Evolutionary conservation across 2,113 vertebrate species (phyloP).

Genomic region (Aegotheles bennettii): DNA sequence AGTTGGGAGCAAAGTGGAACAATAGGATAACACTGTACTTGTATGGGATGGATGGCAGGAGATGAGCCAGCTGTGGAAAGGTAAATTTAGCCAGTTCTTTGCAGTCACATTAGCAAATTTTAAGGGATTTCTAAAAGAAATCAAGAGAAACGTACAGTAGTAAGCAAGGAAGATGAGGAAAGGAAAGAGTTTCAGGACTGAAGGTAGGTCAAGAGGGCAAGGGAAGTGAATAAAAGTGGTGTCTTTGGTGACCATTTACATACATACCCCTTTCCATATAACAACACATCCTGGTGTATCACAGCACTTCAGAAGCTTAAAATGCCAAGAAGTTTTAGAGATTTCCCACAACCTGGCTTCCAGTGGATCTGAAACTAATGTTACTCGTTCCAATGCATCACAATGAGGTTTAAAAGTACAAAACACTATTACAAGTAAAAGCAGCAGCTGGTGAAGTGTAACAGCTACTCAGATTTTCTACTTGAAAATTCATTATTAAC

Average conservation of each 20-base stretch:
- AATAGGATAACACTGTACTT: neutral
- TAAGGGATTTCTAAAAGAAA: neutral
- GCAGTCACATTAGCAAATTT: neutral
- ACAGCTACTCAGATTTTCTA: slow-evolving; percentile 63
- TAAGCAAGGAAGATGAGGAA: neutral
- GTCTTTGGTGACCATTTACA: neutral
- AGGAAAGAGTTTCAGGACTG: neutral
- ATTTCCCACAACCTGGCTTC: slow-evolving; percentile 7
- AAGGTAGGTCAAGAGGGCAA: neutral
- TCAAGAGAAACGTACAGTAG: neutral
- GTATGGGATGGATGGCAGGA: neutral
- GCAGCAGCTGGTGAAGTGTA: slow-evolving; percentile 58
- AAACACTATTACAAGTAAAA: slow-evolving; percentile 44
- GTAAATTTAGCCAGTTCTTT: neutral
- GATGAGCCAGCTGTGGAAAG: neutral
- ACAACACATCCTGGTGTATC: neutral
- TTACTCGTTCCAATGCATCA: neutral
- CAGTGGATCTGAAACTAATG: neutral
- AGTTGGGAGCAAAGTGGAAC: neutral
- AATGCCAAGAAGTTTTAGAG: neutral
- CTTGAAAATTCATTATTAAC: slow-evolving; percentile 61
- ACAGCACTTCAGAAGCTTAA: slow-evolving; percentile 22
- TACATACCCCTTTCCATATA: neutral
- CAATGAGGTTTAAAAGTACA: slow-evolving; percentile 15
- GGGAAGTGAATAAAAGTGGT: neutral